These are phyloP conservation scores for Orthonevra nobilis DNA, from an alignment of 2,888 invertebrate species.

Conservation along the genomic window DNA sequence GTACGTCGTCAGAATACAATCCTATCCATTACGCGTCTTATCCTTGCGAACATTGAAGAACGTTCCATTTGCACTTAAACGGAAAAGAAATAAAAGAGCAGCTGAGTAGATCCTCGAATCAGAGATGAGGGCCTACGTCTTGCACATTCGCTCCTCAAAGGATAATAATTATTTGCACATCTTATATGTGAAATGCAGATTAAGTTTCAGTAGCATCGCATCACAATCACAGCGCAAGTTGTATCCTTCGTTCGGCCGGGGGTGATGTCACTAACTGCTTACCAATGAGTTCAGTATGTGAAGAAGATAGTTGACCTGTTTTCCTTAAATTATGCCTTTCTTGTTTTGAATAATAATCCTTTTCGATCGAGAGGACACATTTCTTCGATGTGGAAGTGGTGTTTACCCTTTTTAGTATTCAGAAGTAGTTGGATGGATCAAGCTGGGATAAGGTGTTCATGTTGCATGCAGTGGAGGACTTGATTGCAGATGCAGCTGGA, in stretches of 20 bases:
- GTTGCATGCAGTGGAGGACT: too few relatives aligned
- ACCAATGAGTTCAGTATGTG: slow-evolving; percentile 58
- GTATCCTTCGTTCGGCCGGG: background rate
- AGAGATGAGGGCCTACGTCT: slow-evolving; percentile 10
- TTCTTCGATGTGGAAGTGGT: too few relatives aligned
- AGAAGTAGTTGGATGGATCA: too few relatives aligned
- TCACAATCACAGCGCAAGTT: background rate
- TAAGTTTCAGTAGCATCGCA: slow-evolving; percentile 14
- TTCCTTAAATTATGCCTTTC: slow-evolving; percentile 4
- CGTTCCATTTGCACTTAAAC: slow-evolving; percentile 47
- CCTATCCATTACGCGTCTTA: too few relatives aligned
- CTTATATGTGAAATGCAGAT: slow-evolving; percentile 39
- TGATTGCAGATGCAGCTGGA: too few relatives aligned
- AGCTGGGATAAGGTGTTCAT: too few relatives aligned
- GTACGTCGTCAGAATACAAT: too few relatives aligned
- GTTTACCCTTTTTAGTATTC: too few relatives aligned
- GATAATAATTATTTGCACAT: slow-evolving; percentile 60
- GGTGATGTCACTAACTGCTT: slow-evolving; percentile 53
- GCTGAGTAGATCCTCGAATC: slow-evolving; percentile 43
- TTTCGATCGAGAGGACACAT: slow-evolving; percentile 41
- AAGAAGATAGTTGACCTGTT: slow-evolving; percentile 51
- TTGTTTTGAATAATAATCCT: slow-evolving; percentile 25
- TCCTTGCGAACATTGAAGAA: slow-evolving; percentile 11
- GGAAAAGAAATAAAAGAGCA: slow-evolving; percentile 51
- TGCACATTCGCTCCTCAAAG: slow-evolving; percentile 39